A percentile compares a stretch with the other conserved stretches of the same genome.
phyloP scores from a whole-genome alignment of 92 coral and sea anemone species.

The Palythoa grandiflora region DNA sequence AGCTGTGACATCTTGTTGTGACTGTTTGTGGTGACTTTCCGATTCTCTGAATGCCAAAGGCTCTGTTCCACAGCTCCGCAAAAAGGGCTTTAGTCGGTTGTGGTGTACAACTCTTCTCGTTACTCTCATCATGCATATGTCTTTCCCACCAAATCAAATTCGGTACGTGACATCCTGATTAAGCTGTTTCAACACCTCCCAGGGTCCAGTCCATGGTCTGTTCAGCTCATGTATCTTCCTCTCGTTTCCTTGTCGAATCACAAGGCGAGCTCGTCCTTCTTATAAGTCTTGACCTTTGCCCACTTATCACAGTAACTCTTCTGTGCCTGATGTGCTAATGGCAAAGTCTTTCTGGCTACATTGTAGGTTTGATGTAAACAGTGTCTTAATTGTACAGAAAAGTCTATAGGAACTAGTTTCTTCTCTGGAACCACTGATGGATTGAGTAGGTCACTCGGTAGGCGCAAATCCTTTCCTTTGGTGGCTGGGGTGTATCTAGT shows the following conservation, averaged over 20 bases:
- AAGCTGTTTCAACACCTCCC: slow-evolving; percentile 47
- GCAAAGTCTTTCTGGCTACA: slow-evolving; percentile 36
- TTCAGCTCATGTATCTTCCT: slow-evolving; percentile 51
- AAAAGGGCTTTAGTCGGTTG: slow-evolving; percentile 40
- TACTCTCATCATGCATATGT: not conserved
- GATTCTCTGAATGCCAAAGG: slow-evolving; percentile 27
- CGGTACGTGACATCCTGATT: not conserved
- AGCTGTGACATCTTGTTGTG: slow-evolving; percentile 23
- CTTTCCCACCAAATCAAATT: slow-evolving; percentile 12
- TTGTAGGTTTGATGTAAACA: slow-evolving; percentile 31
- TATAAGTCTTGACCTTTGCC: not conserved
- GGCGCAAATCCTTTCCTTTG: slow-evolving; percentile 1
- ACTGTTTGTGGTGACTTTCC: slow-evolving; percentile 1
- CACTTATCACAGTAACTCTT: slow-evolving; percentile 29
- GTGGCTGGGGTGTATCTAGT: slow-evolving; percentile 49
- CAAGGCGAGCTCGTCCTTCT: slow-evolving; percentile 31
- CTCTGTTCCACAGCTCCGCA: slow-evolving; percentile 43
- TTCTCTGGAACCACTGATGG: not conserved
- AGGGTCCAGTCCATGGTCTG: slow-evolving; percentile 61
- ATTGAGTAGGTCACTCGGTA: slow-evolving; percentile 50
- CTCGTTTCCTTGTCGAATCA: slow-evolving; percentile 53
- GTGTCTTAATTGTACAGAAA: slow-evolving; percentile 22
- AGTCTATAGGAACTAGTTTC: slow-evolving; percentile 18
- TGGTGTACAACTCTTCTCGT: slow-evolving; percentile 56
- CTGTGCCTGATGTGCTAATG: slow-evolving; percentile 45